phyloP scores from a whole-genome alignment of 2,797 vertebrate genomes.

The Podarcis lilfordi region DNA sequence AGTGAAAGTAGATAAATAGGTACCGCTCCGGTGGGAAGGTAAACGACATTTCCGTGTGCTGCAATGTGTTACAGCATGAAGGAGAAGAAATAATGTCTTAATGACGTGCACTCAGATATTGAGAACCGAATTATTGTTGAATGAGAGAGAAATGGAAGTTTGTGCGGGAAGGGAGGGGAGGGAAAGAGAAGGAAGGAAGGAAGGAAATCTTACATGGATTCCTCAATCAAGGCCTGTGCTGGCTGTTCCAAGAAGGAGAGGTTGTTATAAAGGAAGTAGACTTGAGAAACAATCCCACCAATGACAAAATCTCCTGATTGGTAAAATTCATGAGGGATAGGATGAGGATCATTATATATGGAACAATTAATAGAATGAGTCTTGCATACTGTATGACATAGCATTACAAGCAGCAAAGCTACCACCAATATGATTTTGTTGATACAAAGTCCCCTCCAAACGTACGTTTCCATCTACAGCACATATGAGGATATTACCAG shows the following conservation, averaged over 20 bases:
- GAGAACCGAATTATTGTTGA: not conserved
- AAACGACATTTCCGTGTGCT: no score
- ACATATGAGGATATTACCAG: no score
- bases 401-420: rapidly evolving
- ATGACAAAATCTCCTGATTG: not conserved
- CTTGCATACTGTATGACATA: not conserved
- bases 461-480: no score
- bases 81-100: not conserved
- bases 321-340: not conserved
- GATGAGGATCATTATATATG: not conserved
- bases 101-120: not conserved
- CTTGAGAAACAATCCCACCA: not conserved
- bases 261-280: not conserved
- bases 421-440: not conserved
- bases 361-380: not conserved
- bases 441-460: not conserved
- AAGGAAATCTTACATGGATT: not conserved
- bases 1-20: no score
- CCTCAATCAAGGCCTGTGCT: not conserved
- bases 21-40: no score
- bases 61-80: not conserved
- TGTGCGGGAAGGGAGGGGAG: no score
- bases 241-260: not conserved
- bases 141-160: no score
- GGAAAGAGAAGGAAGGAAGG: not conserved